Percentiles rank a stretch among this genome's conserved stretches.
phyloP scores from a whole-genome alignment of 2,113 vertebrate genomes.

The Menidia beryllina region DNA sequence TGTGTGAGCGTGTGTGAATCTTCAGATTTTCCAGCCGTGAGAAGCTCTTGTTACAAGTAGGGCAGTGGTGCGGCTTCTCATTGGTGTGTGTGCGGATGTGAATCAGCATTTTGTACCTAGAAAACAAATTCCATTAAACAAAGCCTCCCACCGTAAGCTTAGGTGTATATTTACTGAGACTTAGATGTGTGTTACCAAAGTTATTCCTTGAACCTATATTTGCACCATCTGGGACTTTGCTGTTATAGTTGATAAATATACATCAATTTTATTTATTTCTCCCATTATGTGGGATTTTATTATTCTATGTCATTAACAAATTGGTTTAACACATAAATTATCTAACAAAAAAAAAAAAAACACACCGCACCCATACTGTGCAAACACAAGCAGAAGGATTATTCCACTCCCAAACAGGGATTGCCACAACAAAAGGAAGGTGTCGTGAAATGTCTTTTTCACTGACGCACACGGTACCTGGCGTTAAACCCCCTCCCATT shows the following conservation, averaged over 20 bases:
- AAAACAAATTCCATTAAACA: conserved; percentile 5
- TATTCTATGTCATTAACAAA: neutral
- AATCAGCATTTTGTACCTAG: conserved; percentile 98
- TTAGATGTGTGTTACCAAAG: neutral
- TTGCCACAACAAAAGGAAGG: too few species aligned
- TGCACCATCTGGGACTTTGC: too few species aligned
- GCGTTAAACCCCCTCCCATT: conserved; percentile 95
- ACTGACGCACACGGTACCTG: conserved; percentile 80
- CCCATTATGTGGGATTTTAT: too few species aligned
- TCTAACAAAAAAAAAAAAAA: too few species aligned
- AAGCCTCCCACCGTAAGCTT: neutral
- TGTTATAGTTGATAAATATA: too few species aligned
- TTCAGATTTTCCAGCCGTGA: conserved; percentile 98
- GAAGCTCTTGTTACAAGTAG: conserved; percentile 97
- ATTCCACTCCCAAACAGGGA: too few species aligned
- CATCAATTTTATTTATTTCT: too few species aligned
- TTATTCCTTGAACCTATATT: too few species aligned
- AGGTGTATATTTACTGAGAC: neutral
- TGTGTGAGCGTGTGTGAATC: conserved; percentile 97
- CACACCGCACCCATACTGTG: too few species aligned
- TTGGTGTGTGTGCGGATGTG: conserved; percentile 98
- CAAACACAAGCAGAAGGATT: too few species aligned
- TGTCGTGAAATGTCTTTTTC: neutral
- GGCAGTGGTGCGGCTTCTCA: conserved; percentile 95
- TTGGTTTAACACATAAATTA: neutral